phyloP scores from a whole-genome alignment of 2,888 invertebrate species.

The Patella ulyssiponensis region DNA sequence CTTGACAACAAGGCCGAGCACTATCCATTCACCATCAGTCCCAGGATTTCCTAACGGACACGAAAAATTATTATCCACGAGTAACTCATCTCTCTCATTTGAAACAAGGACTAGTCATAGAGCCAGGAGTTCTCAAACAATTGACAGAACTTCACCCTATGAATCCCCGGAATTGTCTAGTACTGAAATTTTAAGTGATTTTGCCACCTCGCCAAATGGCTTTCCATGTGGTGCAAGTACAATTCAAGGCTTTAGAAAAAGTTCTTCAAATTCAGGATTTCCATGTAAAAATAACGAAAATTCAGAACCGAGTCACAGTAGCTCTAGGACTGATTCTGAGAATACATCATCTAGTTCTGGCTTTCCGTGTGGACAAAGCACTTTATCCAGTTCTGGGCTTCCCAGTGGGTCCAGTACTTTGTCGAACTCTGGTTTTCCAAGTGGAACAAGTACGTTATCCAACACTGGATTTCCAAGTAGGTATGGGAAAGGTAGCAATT shows the following conservation, averaged over 20 bases:
- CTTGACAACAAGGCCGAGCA: neutral
- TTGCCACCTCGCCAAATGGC: constrained; percentile 3
- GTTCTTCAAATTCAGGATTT: neutral
- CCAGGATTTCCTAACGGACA: neutral
- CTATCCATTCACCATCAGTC: neutral
- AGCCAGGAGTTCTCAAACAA: neutral
- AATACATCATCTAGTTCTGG: neutral
- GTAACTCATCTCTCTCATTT: neutral
- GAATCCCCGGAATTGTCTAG: neutral
- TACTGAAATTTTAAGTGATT: neutral
- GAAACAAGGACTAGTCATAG: neutral
- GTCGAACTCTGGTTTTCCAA: neutral
- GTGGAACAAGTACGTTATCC: neutral
- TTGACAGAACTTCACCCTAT: neutral
- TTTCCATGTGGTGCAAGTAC: neutral
- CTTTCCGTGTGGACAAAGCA: constrained; percentile 16
- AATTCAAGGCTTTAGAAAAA: neutral
- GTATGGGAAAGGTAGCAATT: neutral
- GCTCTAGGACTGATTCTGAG: neutral
- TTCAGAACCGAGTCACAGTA: neutral
- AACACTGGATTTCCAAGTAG: neutral
- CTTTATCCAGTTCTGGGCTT: neutral
- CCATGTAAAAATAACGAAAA: neutral
- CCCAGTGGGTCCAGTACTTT: neutral
- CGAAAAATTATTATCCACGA: neutral